Conservation (phyloP, 2,888 invertebrate species). For the Anticlea derivata region DNA sequence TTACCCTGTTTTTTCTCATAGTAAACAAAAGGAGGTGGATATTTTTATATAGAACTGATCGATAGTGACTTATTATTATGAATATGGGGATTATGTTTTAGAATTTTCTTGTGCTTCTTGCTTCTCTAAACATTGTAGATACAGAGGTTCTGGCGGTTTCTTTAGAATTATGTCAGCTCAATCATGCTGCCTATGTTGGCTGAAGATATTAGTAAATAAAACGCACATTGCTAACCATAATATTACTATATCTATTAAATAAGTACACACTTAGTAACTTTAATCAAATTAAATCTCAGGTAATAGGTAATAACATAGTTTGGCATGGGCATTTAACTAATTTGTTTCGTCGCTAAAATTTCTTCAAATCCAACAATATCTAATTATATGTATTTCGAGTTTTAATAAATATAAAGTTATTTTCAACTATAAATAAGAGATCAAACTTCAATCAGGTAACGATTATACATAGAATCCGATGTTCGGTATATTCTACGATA, state of each 20-base stretch:
- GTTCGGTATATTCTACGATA: slow-evolving; percentile 19
- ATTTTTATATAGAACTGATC: too few relatives aligned
- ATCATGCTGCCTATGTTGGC: not conserved
- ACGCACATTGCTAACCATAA: slow-evolving; percentile 26
- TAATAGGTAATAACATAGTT: slow-evolving; percentile 74
- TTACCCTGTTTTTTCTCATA: too few relatives aligned
- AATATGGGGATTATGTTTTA: too few relatives aligned
- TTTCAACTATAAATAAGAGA: slow-evolving; percentile 73
- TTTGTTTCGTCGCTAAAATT: slow-evolving; percentile 49
- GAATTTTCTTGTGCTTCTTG: too few relatives aligned
- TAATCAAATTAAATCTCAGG: slow-evolving; percentile 66
- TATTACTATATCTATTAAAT: slow-evolving; percentile 46
- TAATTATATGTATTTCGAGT: slow-evolving; percentile 56
- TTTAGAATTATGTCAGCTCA: too few relatives aligned
- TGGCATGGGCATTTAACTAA: slow-evolving; percentile 59
- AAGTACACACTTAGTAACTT: slow-evolving; percentile 56
- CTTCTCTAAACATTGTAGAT: too few relatives aligned
- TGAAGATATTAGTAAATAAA: slow-evolving; percentile 4
- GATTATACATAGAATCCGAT: slow-evolving; percentile 33
- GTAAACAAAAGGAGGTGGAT: too few relatives aligned
- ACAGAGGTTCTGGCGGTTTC: too few relatives aligned
- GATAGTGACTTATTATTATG: too few relatives aligned
- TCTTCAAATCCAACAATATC: slow-evolving; percentile 53
- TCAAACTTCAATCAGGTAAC: slow-evolving; percentile 81
- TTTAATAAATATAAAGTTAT: slow-evolving; percentile 66